Percentiles rank a stretch among this genome's conserved stretches.
Evolutionary conservation across 2,888 invertebrate genomes (phyloP).

Genomic region (Hirtodrosophila duncani): DNA sequence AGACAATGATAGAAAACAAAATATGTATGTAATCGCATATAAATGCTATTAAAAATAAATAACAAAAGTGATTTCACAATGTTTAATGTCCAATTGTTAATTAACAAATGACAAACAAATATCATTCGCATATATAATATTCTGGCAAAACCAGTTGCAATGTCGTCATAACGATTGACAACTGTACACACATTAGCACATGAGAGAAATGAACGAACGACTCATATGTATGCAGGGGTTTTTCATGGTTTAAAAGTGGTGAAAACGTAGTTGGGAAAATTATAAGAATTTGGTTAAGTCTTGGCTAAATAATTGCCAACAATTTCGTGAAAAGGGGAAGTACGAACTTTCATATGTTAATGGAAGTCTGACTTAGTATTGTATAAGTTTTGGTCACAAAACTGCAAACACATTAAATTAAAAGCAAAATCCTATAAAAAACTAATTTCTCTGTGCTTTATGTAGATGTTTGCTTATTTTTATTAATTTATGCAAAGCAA

Average conservation of each 20-base stretch:
- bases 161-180: constrained; percentile 50
- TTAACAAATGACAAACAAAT: constrained; percentile 15
- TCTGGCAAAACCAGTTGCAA: constrained; percentile 40
- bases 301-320: too few species aligned
- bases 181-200: constrained; percentile 10
- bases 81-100: constrained; percentile 35
- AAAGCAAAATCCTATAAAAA: constrained; percentile 18
- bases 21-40: too few species aligned
- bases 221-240: constrained; percentile 41
- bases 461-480: background rate
- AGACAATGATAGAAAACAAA: too few species aligned
- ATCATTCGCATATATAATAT: constrained; percentile 8
- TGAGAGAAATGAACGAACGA: constrained; percentile 22
- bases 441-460: constrained; percentile 35
- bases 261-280: constrained; percentile 19
- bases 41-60: constrained; percentile 13
- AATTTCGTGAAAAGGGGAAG: constrained; percentile 1
- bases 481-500: constrained; percentile 30
- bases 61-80: constrained; percentile 9
- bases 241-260: constrained; percentile 24
- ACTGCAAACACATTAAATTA: constrained; percentile 19
- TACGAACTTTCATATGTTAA: too few species aligned
- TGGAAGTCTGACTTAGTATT: too few species aligned
- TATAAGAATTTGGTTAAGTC: constrained; percentile 26
- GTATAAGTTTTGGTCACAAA: too few species aligned